Percentiles rank a stretch among this genome's conserved stretches.
These are phyloP conservation scores for Semicossyphus pulcher DNA, from an alignment of 2,113 vertebrate genomes.

Conservation along the genomic window DNA sequence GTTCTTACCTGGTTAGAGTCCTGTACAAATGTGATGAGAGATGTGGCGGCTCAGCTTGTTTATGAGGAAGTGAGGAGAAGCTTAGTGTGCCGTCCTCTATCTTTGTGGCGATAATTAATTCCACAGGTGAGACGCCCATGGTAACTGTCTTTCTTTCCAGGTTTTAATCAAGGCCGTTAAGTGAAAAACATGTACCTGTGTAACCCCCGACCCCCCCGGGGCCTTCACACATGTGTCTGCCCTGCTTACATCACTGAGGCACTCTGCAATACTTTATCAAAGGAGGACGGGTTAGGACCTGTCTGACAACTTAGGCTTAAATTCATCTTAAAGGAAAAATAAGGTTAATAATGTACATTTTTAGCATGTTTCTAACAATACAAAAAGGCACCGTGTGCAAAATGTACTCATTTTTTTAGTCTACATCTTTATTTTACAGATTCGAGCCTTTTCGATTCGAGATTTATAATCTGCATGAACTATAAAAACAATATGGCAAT, in stretches of 20 bases:
- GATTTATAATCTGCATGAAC: too few species aligned
- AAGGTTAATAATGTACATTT: too few species aligned
- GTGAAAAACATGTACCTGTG: conserved; percentile 68
- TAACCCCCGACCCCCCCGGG: conserved; percentile 39
- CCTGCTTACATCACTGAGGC: conserved; percentile 16
- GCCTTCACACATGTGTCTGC: conserved; percentile 16
- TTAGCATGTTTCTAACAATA: too few species aligned
- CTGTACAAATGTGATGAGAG: conserved; percentile 17
- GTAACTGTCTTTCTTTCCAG: conserved; percentile 74
- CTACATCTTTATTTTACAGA: too few species aligned
- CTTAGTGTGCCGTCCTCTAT: conserved; percentile 3
- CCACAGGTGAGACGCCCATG: conserved; percentile 78
- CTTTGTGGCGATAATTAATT: conserved; percentile 78
- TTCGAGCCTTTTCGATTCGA: too few species aligned
- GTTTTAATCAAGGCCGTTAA: conserved; percentile 60
- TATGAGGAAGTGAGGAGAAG: conserved; percentile 61
- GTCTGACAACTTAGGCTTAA: too few species aligned
- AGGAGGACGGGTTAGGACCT: too few species aligned
- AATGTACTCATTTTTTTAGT: too few species aligned
- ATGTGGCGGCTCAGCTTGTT: conserved; percentile 60
- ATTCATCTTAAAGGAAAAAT: too few species aligned
- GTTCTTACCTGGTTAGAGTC: conserved; percentile 72
- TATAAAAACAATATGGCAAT: too few species aligned
- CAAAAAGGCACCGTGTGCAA: too few species aligned
- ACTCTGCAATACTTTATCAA: too few species aligned